These are phyloP conservation scores for Parascotia fuliginaria DNA, from an alignment of 2,888 invertebrate species.

Conservation along the genomic window DNA sequence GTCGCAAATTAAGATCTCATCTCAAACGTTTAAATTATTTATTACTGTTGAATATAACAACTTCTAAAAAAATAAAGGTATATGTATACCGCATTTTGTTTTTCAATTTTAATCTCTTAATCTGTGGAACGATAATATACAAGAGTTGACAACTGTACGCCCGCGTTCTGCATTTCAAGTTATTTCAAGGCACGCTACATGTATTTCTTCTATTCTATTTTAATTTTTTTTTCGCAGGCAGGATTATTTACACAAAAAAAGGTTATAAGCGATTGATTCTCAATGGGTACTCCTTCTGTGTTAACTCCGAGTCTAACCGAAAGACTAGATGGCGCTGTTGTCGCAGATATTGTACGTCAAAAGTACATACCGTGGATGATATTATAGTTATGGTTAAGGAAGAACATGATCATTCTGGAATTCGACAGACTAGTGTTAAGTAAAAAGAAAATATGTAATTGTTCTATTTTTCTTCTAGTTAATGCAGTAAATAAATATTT, in stretches of 20 bases:
- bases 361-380: slow-evolving; percentile 45
- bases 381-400: slow-evolving; percentile 13
- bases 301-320: slow-evolving; percentile 29
- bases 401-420: slow-evolving; percentile 26
- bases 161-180: too few species aligned
- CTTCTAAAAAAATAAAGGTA: too few species aligned
- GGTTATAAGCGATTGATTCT: slow-evolving; percentile 40
- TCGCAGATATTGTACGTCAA: slow-evolving; percentile 45
- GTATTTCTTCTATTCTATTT: too few species aligned
- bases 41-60: too few species aligned
- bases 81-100: too few species aligned
- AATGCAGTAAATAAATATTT: not conserved
- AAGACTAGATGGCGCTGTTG: slow-evolving; percentile 57
- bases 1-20: too few species aligned
- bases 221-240: slow-evolving; percentile 27
- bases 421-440: not conserved
- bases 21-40: too few species aligned
- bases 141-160: too few species aligned
- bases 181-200: too few species aligned
- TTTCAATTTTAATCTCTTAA: too few species aligned
- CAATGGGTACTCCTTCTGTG: slow-evolving; percentile 44
- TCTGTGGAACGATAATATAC: too few species aligned
- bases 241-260: slow-evolving; percentile 20
- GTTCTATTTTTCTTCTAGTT: not conserved
- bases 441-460: not conserved